Conservation (phyloP, 2,113 vertebrate species). For the Syngnathoides biaculeatus region DNA sequence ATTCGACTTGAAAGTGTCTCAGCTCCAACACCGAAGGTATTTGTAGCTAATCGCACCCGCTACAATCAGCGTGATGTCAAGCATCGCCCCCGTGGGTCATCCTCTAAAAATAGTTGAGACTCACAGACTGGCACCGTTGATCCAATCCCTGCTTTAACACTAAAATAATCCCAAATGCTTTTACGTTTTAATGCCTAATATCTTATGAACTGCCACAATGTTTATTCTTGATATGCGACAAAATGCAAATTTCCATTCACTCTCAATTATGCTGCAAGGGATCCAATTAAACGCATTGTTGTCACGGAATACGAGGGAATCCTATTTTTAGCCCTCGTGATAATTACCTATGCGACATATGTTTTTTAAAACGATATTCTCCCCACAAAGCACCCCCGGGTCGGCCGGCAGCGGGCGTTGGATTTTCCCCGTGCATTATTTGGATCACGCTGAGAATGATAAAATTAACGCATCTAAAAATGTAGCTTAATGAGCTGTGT, state of each 20-base stretch:
- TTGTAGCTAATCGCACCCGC: constrained; percentile 39
- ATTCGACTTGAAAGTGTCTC: constrained; percentile 8
- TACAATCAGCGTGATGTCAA: constrained; percentile 31
- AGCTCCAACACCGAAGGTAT: constrained; percentile 30
- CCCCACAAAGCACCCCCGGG: background rate
- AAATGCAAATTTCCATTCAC: background rate
- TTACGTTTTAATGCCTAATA: background rate
- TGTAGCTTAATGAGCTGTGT: background rate
- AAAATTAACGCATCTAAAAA: constrained; percentile 4
- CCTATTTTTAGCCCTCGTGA: constrained; percentile 10
- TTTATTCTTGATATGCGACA: background rate
- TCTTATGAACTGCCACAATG: background rate
- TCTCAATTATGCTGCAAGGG: constrained; percentile 21
- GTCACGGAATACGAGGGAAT: constrained; percentile 35
- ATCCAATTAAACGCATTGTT: constrained; percentile 37
- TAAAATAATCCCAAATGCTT: constrained; percentile 6
- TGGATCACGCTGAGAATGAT: constrained; percentile 14
- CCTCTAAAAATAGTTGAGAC: constrained; percentile 41
- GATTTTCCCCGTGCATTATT: background rate
- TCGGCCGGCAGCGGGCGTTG: constrained; percentile 12
- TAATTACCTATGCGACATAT: constrained; percentile 44
- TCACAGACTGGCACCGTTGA: background rate
- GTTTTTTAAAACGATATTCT: background rate
- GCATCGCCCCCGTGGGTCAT: constrained; percentile 18
- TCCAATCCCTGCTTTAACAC: constrained; percentile 14